phyloP scores from a whole-genome alignment of 2,797 vertebrate species.

The Coreius guichenoti region DNA sequence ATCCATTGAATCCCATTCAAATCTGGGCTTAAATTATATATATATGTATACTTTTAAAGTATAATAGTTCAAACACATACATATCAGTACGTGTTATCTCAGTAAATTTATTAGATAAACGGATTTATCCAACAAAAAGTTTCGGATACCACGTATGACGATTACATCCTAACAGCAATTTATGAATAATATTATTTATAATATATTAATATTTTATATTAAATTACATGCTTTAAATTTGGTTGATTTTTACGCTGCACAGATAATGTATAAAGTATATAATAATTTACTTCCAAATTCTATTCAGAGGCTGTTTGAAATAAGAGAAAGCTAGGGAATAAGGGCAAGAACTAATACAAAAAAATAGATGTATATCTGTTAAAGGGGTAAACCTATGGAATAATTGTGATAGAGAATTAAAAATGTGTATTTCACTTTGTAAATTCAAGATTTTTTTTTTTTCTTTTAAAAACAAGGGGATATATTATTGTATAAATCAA shows the following conservation, averaged over 20 bases:
- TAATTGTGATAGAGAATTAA: not conserved
- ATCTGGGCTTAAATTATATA: not conserved
- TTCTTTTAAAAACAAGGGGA: not conserved
- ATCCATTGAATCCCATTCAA: not conserved
- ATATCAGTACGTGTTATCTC: not conserved
- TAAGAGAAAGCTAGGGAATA: no score
- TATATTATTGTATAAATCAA: not conserved
- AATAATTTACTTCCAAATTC: not conserved
- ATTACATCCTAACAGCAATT: not conserved
- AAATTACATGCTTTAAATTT: no score
- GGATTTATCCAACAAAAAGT: not conserved
- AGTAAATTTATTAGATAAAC: not conserved
- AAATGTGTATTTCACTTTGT: not conserved
- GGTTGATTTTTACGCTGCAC: no score
- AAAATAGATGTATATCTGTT: no score
- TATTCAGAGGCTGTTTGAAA: not conserved
- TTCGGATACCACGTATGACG: not conserved
- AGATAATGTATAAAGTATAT: no score
- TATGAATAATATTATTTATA: no score
- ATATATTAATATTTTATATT: no score
- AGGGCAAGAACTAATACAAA: no score
- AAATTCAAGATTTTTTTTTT: not conserved
- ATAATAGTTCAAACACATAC: not conserved
- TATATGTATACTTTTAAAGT: not conserved
- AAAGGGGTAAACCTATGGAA: no score